These are phyloP conservation scores for Amiota communis DNA, from an alignment of 2,888 invertebrate genomes.

Conservation along the genomic window DNA sequence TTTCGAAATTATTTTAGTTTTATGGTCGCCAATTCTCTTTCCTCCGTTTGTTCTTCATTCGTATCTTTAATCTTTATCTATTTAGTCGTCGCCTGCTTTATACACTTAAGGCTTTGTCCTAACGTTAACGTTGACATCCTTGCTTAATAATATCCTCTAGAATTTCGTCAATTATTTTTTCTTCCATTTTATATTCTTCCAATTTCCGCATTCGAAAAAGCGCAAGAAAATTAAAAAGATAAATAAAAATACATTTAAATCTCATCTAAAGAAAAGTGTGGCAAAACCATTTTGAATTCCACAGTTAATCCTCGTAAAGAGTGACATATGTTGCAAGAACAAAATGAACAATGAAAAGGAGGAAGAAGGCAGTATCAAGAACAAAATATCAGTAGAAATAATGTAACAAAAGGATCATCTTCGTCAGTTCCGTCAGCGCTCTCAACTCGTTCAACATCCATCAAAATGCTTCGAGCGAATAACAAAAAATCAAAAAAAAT, in stretches of 20 bases:
- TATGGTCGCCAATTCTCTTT: not conserved
- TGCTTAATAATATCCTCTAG: slow-evolving; percentile 54
- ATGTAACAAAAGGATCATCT: slow-evolving; percentile 27
- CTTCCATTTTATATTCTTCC: slow-evolving; percentile 42
- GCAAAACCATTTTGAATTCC: slow-evolving; percentile 1
- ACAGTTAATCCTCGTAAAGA: slow-evolving; percentile 22
- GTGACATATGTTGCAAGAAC: not conserved
- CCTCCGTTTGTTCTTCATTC: slow-evolving; percentile 23
- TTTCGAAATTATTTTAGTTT: slow-evolving; percentile 27
- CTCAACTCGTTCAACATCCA: slow-evolving; percentile 18
- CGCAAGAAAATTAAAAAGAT: not conserved
- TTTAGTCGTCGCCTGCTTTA: slow-evolving; percentile 15
- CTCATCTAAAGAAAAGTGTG: slow-evolving; percentile 28
- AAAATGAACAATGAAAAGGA: not conserved
- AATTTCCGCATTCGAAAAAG: slow-evolving; percentile 43
- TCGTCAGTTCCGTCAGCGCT: slow-evolving; percentile 51
- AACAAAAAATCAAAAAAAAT: slow-evolving; percentile 54
- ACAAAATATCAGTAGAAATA: slow-evolving; percentile 37
- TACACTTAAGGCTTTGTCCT: slow-evolving; percentile 55
- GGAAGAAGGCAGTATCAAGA: slow-evolving; percentile 46
- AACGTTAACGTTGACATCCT: slow-evolving; percentile 65
- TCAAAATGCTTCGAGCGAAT: slow-evolving; percentile 50
- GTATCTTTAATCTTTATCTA: slow-evolving; percentile 41
- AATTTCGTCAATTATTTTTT: slow-evolving; percentile 18
- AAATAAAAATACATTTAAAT: slow-evolving; percentile 16